These are phyloP conservation scores for Rhinichthys osculus DNA, from an alignment of 2,797 vertebrate species.

Conservation along the genomic window DNA sequence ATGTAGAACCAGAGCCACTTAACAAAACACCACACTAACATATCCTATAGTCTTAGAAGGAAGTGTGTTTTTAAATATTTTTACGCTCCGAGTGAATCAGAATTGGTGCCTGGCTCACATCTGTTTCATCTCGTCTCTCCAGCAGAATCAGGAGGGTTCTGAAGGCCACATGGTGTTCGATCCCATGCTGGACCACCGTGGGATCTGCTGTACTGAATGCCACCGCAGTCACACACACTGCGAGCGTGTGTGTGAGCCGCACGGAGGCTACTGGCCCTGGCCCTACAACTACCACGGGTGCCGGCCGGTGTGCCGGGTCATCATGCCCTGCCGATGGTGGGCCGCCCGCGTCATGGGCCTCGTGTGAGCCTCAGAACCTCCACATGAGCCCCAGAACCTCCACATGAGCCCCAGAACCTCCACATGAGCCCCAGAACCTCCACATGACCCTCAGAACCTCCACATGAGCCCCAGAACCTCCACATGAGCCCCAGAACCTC, in stretches of 20 bases:
- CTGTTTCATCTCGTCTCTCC: constrained; percentile 28
- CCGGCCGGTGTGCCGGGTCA: constrained; percentile 85
- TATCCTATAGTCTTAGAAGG: too few species aligned
- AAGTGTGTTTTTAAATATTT: too few species aligned
- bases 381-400: too few species aligned
- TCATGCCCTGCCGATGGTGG: constrained; percentile 98
- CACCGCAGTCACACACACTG: constrained; percentile 91
- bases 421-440: too few species aligned
- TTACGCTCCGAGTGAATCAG: neutral
- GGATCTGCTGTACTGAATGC: constrained; percentile 92
- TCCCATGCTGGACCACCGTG: constrained; percentile 92
- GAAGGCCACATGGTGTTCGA: constrained; percentile 88
- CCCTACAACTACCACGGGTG: constrained; percentile 92
- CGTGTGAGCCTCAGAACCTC: constrained; percentile 69
- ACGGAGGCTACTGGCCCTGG: constrained; percentile 87
- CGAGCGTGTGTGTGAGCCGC: constrained; percentile 90
- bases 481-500: too few species aligned
- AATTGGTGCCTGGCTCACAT: neutral
- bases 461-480: too few species aligned
- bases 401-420: too few species aligned
- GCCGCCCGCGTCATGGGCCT: constrained; percentile 89
- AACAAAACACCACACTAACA: too few species aligned
- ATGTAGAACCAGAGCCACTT: too few species aligned
- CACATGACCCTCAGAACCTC: too few species aligned
- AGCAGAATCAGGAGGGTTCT: constrained; percentile 76